Evolutionary conservation across 23 tunicate genomes (phyloP).

Genomic region (Corella eumyota): DNA sequence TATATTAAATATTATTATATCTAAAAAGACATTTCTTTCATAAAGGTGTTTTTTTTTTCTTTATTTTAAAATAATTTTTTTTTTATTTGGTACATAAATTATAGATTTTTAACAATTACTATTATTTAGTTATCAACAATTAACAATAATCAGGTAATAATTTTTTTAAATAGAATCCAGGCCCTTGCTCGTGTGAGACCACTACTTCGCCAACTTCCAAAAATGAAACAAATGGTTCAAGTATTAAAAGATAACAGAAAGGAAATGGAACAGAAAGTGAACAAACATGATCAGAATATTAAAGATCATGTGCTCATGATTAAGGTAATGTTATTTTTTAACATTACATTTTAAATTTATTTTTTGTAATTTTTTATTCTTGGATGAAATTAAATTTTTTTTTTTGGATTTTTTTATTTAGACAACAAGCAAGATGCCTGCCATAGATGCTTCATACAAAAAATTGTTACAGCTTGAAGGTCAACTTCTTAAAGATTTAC

Average conservation of each 20-base stretch:
- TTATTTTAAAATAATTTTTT: too few species aligned
- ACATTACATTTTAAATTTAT: too few species aligned
- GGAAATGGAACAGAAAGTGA: conserved; percentile 52
- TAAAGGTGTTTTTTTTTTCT: too few species aligned
- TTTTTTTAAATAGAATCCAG: conserved; percentile 26
- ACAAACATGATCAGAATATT: conserved; percentile 39
- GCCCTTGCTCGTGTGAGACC: conserved; percentile 39
- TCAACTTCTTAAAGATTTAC: conserved; percentile 32
- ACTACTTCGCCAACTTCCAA: conserved; percentile 44
- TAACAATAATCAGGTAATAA: not conserved
- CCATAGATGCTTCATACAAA: conserved; percentile 34
- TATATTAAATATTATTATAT: too few species aligned
- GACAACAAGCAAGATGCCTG: conserved; percentile 6
- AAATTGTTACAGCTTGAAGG: conserved; percentile 53
- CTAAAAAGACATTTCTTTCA: too few species aligned
- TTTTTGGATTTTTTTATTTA: too few species aligned
- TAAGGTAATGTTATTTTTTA: conserved; percentile 56
- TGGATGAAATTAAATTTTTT: too few species aligned
- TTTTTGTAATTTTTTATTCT: too few species aligned
- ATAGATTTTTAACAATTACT: not conserved
- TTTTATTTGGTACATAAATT: too few species aligned
- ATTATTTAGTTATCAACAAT: not conserved
- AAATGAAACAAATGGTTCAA: conserved; percentile 48
- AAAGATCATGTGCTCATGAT: conserved; percentile 33
- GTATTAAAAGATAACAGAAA: conserved; percentile 51